Base-by-base conservation (phyloP, 1,140 invertebrate genomes). In the Subanguina moxae region DNA sequence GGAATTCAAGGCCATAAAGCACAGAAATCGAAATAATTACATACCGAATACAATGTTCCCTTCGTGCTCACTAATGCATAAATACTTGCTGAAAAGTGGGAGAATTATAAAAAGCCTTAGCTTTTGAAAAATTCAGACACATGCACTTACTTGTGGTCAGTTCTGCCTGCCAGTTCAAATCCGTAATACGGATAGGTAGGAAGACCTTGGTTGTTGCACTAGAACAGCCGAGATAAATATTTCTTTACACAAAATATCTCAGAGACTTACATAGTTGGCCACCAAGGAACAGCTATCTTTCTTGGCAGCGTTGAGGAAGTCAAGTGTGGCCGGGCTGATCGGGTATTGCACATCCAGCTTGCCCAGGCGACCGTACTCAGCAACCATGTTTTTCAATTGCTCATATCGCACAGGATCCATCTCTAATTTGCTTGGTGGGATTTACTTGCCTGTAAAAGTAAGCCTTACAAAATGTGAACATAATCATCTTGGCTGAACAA, bases 321-420 rank as follows among this genome's bases (percentile, higher is more conserved):
- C 38, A 13, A 32, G 58, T 25, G 58, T 61, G n/a, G 27, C 58
- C 58, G 58, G n/a, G 13, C 3, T 3, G 21, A 43, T 30, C 3
- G 58, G 28, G 27, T 61, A 61, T 8, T 30, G 58, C 27, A 61
- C 28, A 43, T 61, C 58, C n/a, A 61, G 38, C n/a, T 30, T 30
- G 5, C 58, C 58, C 3, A 28, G 17, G n/a, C n/a, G 27, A 30
- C 58, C 58, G 28, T 61, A 61, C 28, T 61, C 28, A 13, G 19
- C n/a, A 5, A 61, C 58, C n/a, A 30, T 32, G n/a, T n/a, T 28
- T 61, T 61, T 61, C 38, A 61, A 30, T 61, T 43, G 58, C 58
- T 61, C 58, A 30, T 61, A 61, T 25, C 38, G 27, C 27, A 8
- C 58, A 21, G 58, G 28, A 28, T 61, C 28, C 58, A 61, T 61